phyloP scores from a whole-genome alignment of 2,113 vertebrate genomes.

The Cichladusa arquata region DNA sequence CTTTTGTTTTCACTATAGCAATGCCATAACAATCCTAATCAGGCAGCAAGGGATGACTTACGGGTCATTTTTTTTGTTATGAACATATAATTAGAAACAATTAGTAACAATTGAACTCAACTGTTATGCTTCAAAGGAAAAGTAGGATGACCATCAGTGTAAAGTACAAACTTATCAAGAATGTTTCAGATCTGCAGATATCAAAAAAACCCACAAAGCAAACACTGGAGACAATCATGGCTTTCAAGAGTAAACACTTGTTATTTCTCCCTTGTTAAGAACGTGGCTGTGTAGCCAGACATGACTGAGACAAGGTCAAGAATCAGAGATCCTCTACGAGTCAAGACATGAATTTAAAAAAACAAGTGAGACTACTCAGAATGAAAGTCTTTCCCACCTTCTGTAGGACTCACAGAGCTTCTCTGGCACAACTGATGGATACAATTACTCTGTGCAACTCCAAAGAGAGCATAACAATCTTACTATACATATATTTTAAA shows the following conservation, averaged over 20 bases:
- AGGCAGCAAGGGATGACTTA: background rate
- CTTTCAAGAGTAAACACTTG: background rate
- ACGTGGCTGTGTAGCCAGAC: background rate
- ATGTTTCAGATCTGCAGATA: background rate
- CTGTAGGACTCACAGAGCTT: background rate
- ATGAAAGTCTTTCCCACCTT: background rate
- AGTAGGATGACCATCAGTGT: background rate
- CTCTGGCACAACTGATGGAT: background rate
- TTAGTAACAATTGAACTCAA: background rate
- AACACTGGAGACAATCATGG: background rate
- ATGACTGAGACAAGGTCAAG: background rate
- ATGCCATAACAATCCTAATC: background rate
- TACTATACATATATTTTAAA: background rate
- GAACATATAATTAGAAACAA: background rate
- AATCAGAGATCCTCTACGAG: background rate
- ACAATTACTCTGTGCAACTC: background rate
- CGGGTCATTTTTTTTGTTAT: background rate
- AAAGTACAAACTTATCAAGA: background rate
- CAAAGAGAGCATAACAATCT: background rate
- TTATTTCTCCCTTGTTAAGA: background rate
- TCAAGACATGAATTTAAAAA: background rate
- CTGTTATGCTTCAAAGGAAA: background rate
- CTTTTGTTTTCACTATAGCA: background rate
- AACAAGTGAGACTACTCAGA: background rate
- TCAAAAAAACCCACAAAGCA: background rate